Conservation (phyloP, 2,797 vertebrate species). For the Thripadectes ignobilis region DNA sequence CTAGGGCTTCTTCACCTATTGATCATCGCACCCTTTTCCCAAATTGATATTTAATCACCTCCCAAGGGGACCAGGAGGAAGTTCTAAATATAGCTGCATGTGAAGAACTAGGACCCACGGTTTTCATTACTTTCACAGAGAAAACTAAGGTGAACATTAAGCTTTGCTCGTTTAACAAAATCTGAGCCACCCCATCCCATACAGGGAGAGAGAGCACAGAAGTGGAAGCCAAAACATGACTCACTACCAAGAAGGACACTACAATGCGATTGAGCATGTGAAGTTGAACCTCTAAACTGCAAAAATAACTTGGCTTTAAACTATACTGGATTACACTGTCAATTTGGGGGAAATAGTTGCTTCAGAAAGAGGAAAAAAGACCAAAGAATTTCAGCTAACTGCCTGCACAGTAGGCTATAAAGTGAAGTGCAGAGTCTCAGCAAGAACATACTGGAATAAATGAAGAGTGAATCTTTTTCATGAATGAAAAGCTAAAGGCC, state of each 20-base stretch:
- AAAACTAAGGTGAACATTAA: background rate
- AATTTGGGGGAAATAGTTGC: slow-evolving; percentile 46
- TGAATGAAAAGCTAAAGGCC: slow-evolving; percentile 40
- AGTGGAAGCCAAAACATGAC: background rate
- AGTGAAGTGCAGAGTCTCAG: background rate
- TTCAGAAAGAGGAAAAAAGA: slow-evolving; percentile 18
- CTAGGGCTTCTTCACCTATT: background rate
- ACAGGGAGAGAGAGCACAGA: background rate
- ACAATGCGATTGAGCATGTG: background rate
- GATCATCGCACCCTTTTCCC: background rate
- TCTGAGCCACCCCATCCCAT: background rate
- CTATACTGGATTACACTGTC: background rate
- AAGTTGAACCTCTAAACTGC: background rate
- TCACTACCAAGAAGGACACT: background rate
- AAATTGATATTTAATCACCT: background rate
- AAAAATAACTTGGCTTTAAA: slow-evolving; percentile 48
- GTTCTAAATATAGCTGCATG: background rate
- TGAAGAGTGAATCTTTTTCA: slow-evolving; percentile 39
- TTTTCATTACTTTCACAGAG: background rate
- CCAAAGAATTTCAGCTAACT: slow-evolving; percentile 42
- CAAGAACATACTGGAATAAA: slow-evolving; percentile 24
- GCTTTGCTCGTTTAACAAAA: background rate
- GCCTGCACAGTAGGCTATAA: background rate
- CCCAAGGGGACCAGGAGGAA: background rate
- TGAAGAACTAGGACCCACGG: background rate